These are phyloP conservation scores for Bombus fervidus DNA, from an alignment of 1,140 invertebrate genomes.

Conservation along the genomic window DNA sequence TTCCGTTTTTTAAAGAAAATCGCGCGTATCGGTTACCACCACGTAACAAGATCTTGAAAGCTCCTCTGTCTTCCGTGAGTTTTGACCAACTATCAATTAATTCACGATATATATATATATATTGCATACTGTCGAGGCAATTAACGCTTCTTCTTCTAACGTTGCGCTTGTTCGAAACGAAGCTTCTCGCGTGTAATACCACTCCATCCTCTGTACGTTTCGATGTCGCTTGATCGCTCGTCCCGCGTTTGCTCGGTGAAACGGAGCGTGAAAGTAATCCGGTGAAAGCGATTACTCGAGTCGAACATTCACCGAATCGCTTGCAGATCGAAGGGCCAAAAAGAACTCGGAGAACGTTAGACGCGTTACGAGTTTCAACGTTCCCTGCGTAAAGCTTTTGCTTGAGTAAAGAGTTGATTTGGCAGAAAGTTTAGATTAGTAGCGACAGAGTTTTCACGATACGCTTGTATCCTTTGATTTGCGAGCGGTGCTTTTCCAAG, in stretches of 20 bases:
- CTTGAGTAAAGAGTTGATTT: slow-evolving; percentile 27
- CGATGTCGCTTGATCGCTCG: slow-evolving; percentile 21
- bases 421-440: slow-evolving; percentile 4
- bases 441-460: background rate
- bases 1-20: background rate
- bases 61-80: too few relatives aligned
- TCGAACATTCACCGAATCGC: background rate
- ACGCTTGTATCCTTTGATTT: slow-evolving; percentile 29
- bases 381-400: slow-evolving; percentile 11
- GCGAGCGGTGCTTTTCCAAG: slow-evolving; percentile 8
- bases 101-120: background rate
- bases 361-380: too few relatives aligned
- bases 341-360: background rate
- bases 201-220: background rate
- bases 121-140: background rate
- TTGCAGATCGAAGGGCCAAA: slow-evolving; percentile 15
- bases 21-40: too few relatives aligned
- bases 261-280: background rate
- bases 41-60: too few relatives aligned
- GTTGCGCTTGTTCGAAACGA: slow-evolving; percentile 2
- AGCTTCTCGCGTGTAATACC: too few relatives aligned
- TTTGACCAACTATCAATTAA: too few relatives aligned
- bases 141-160: slow-evolving; percentile 20
- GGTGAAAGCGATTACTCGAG: slow-evolving; percentile 14
- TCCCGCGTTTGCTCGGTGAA: background rate